Evolutionary conservation across 2,113 vertebrate genomes (phyloP).

Genomic region (Pedionomus torquatus): DNA sequence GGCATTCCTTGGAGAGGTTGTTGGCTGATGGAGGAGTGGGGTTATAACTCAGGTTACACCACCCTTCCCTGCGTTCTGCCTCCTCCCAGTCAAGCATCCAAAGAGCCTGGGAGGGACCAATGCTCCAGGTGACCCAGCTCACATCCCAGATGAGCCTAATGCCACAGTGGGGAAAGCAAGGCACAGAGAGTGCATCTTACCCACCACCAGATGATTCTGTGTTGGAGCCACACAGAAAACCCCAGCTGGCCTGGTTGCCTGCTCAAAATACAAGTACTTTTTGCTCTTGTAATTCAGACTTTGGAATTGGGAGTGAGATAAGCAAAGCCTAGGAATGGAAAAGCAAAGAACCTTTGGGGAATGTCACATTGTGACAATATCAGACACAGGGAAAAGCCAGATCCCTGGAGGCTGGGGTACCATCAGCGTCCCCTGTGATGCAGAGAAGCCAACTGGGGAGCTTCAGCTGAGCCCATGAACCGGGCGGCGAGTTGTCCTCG

Average conservation of each 20-base stretch:
- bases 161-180: background rate
- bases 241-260: rapidly evolving
- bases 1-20: too few species aligned
- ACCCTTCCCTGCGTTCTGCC: background rate
- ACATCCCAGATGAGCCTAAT: background rate
- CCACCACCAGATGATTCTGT: background rate
- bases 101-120: background rate
- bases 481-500: background rate
- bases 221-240: background rate
- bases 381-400: background rate
- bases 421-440: background rate
- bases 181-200: background rate
- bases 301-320: background rate
- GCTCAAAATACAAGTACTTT: background rate
- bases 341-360: background rate
- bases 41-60: background rate
- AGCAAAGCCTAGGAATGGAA: background rate
- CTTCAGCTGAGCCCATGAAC: background rate
- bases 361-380: background rate
- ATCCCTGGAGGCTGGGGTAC: background rate
- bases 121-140: background rate
- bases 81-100: background rate
- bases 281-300: background rate
- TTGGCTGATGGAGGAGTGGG: background rate
- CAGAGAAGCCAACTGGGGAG: background rate